Percentiles rank a stretch among this genome's conserved stretches.
These are phyloP conservation scores for Liodrosophila aerea DNA, from an alignment of 2,888 invertebrate species.

Conservation along the genomic window DNA sequence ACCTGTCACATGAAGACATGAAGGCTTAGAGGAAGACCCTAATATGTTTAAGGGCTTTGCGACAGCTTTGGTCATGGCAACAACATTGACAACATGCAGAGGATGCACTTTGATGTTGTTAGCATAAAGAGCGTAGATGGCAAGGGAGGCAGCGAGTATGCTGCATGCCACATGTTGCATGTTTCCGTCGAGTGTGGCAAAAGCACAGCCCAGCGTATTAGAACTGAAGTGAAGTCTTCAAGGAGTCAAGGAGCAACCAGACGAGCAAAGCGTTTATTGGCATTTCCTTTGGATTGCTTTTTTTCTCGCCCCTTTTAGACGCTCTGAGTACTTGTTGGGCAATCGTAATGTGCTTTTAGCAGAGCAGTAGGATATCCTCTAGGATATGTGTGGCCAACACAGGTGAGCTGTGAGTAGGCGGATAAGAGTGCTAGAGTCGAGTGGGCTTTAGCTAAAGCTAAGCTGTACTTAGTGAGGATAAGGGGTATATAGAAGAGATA, in stretches of 20 bases:
- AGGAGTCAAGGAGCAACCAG: conserved; percentile 7
- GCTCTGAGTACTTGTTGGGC: background rate
- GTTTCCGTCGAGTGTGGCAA: background rate
- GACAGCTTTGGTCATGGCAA: conserved; percentile 62
- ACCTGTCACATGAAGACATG: background rate
- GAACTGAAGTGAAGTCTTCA: background rate
- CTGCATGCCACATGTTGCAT: conserved; percentile 73
- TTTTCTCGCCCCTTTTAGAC: background rate
- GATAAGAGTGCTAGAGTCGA: background rate
- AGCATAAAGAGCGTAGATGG: conserved; percentile 3
- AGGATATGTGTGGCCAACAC: conserved; percentile 45
- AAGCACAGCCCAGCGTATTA: background rate
- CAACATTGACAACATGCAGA: conserved; percentile 21
- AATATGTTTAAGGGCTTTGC: conserved; percentile 73
- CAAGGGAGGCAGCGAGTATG: conserved; percentile 5
- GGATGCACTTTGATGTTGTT: conserved; percentile 48
- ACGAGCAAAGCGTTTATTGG: conserved; percentile 25
- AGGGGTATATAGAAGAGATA: no score
- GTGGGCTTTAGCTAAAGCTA: no score
- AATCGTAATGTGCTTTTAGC: conserved; percentile 22
- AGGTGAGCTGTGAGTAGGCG: conserved; percentile 47
- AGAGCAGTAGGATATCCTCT: conserved; percentile 20
- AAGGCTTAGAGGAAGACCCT: conserved; percentile 28
- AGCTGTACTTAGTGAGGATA: no score
- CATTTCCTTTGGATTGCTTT: conserved; percentile 31